These are phyloP conservation scores for Pristionchus entomophagus DNA, from an alignment of 2,888 invertebrate genomes.

Conservation along the genomic window DNA sequence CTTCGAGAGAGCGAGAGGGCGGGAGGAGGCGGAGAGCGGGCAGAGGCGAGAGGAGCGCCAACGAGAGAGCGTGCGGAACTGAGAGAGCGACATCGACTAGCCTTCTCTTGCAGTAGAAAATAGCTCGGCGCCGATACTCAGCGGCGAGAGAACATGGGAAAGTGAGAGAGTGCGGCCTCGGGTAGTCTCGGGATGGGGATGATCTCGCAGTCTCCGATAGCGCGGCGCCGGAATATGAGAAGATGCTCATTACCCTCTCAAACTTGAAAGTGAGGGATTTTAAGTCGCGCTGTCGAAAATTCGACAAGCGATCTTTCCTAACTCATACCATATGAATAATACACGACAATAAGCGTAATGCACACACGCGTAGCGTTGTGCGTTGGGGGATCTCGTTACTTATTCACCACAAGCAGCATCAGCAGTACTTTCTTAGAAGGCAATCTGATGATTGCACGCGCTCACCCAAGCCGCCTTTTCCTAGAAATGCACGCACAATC, in stretches of 20 bases:
- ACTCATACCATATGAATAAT: no score
- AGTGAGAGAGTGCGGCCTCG: conserved; percentile 32
- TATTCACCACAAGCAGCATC: no score
- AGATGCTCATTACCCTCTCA: conserved; percentile 1
- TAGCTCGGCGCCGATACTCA: conserved; percentile 36
- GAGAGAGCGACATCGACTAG: not conserved
- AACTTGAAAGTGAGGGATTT: not conserved
- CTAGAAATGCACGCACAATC: not conserved
- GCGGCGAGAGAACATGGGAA: conserved; percentile 21
- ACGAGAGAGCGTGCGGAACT: not conserved
- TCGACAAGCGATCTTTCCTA: no score
- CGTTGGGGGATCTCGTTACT: not conserved
- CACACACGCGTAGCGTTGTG: not conserved
- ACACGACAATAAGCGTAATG: no score
- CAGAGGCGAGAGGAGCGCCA: not conserved
- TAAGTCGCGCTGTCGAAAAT: no score
- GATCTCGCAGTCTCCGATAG: not conserved
- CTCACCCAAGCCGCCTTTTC: not conserved
- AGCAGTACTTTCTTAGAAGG: no score
- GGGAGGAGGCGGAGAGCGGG: not conserved
- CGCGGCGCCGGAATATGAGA: not conserved
- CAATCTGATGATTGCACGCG: not conserved
- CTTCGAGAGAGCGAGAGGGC: not conserved
- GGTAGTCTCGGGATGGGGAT: no score
- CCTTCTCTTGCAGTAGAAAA: conserved; percentile 34